These are phyloP conservation scores for Siniperca chuatsi DNA, from an alignment of 2,113 vertebrate species.

Conservation along the genomic window DNA sequence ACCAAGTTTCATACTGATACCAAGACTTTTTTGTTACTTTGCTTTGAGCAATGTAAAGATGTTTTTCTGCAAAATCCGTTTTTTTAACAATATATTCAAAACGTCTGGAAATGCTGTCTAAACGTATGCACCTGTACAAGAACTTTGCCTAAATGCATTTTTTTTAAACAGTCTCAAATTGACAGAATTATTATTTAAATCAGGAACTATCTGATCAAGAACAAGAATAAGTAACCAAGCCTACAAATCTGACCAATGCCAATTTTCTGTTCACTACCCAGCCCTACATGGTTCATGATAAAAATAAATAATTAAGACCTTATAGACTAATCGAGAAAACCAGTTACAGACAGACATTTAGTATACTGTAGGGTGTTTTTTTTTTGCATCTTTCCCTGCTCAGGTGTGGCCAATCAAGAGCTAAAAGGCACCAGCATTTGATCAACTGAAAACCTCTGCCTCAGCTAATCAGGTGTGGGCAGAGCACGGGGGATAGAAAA, in stretches of 20 bases:
- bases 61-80: background rate
- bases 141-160: background rate
- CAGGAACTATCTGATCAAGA: background rate
- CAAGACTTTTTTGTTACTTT: background rate
- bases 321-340: background rate
- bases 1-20: background rate
- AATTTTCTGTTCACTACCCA: background rate
- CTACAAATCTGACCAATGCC: background rate
- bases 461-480: background rate
- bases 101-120: background rate
- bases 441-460: background rate
- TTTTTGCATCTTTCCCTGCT: background rate
- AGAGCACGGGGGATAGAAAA: background rate
- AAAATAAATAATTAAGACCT: background rate
- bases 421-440: background rate
- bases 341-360: background rate
- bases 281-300: background rate
- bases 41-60: background rate
- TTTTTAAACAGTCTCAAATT: background rate
- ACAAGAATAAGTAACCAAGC: background rate
- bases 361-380: background rate
- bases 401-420: background rate
- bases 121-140: background rate
- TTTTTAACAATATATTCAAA: background rate
- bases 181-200: background rate